Conservation (phyloP, 2,113 vertebrate species). For the Calidris pugnax region DNA sequence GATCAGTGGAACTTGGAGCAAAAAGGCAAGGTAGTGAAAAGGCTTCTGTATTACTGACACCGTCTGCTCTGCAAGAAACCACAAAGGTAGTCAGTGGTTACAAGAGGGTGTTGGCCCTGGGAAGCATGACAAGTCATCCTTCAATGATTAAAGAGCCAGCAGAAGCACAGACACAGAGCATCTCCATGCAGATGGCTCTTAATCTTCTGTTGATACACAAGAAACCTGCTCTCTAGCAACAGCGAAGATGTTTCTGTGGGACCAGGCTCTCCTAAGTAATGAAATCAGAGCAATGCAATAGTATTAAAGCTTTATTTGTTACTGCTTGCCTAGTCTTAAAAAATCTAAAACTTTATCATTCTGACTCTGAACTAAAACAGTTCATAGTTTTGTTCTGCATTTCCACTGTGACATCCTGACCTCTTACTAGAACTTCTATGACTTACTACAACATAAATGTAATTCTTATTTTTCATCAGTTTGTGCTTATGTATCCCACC, state of each 20-base stretch:
- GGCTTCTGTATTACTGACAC: not conserved
- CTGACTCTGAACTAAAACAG: not conserved
- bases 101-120: constrained; percentile 2
- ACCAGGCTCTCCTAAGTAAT: not conserved
- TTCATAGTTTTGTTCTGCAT: not conserved
- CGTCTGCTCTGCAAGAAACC: not conserved
- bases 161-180: not conserved
- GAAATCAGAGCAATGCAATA: not conserved
- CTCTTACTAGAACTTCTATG: not conserved
- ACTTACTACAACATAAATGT: not conserved
- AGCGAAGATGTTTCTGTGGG: not conserved
- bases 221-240: not conserved
- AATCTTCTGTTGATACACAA: not conserved
- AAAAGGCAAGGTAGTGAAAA: not conserved
- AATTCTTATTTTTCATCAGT: not conserved
- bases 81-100: not conserved
- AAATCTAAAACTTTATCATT: not conserved
- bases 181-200: not conserved
- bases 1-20: not conserved
- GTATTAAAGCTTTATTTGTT: not conserved
- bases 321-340: not conserved
- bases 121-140: not conserved
- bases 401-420: not conserved
- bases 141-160: not conserved
- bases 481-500: not conserved